Conservation (phyloP, 2,888 invertebrate species). For the Pocota personata region DNA sequence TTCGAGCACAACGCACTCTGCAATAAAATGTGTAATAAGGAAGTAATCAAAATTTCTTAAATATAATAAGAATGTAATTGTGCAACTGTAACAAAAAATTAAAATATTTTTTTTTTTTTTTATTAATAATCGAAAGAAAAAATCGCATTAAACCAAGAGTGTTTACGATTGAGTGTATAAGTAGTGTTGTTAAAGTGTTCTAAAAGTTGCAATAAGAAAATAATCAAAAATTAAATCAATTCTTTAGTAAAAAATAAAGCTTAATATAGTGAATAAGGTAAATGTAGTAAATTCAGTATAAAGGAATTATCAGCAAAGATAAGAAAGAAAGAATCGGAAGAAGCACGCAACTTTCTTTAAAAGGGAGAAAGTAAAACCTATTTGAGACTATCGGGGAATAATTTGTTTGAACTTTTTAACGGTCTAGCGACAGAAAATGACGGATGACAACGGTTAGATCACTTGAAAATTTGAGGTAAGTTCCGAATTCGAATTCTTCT, state of each 20-base stretch:
- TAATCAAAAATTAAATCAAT: constrained; percentile 4
- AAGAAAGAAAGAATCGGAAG: not conserved
- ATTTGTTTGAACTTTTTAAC: constrained; percentile 8
- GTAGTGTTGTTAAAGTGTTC: constrained; percentile 27
- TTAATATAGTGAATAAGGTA: not conserved
- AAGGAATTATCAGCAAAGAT: not conserved
- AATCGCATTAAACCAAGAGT: no score
- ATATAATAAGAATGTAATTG: not conserved
- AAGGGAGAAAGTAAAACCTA: not conserved
- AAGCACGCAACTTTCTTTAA: not conserved
- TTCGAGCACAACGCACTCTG: constrained; percentile 9
- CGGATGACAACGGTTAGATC: constrained; percentile 70
- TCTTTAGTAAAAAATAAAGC: not conserved
- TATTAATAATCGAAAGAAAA: no score
- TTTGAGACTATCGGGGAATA: not conserved
- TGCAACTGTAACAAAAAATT: constrained; percentile 18
- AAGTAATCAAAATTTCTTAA: constrained; percentile 20
- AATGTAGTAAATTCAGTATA: not conserved
- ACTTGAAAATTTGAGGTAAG: constrained; percentile 56
- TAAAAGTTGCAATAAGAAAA: constrained; percentile 3
- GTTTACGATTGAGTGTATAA: constrained; percentile 17
- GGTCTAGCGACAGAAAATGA: constrained; percentile 66
- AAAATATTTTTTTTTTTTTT: not conserved
- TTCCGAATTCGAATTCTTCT: not conserved
- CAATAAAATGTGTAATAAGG: constrained; percentile 39